Percentiles rank a stretch among this genome's conserved stretches.
These are phyloP conservation scores for Ethmia dodecea DNA, from an alignment of 2,888 invertebrate genomes.

Conservation along the genomic window DNA sequence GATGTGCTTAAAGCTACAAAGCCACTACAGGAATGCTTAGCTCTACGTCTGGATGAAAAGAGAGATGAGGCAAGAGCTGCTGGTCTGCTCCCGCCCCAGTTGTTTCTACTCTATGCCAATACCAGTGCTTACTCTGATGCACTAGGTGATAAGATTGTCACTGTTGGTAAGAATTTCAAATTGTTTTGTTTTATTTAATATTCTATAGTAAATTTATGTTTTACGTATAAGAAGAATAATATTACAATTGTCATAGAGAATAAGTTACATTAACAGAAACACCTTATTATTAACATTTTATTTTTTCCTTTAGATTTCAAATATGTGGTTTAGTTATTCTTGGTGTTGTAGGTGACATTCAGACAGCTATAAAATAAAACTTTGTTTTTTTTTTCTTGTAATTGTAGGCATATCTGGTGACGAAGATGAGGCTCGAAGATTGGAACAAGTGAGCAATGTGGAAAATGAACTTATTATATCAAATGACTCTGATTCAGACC, in stretches of 20 bases:
- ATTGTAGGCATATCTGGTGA: constrained; percentile 79
- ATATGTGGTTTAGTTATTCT: no score
- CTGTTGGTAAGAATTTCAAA: constrained; percentile 67
- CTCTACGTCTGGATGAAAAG: constrained; percentile 87
- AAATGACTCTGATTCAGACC: constrained; percentile 84
- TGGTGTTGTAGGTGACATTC: no score
- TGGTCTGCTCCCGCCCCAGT: constrained; percentile 85
- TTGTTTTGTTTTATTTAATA: constrained; percentile 24
- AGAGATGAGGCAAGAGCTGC: constrained; percentile 87
- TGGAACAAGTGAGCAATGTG: constrained; percentile 74
- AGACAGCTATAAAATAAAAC: constrained; percentile 16
- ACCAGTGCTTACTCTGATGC: constrained; percentile 89
- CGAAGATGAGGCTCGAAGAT: constrained; percentile 82
- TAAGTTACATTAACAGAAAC: no score
- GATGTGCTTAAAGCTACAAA: constrained; percentile 84
- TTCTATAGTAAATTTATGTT: background rate
- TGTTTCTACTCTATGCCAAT: constrained; percentile 93
- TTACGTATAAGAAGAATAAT: background rate
- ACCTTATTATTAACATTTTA: no score
- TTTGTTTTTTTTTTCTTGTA: constrained; percentile 22
- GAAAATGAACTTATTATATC: constrained; percentile 73
- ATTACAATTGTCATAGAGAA: no score
- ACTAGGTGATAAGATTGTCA: constrained; percentile 73
- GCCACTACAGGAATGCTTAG: constrained; percentile 92
- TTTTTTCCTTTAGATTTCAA: no score